These are phyloP conservation scores for Erannis defoliaria DNA, from an alignment of 2,888 invertebrate genomes.

Conservation along the genomic window DNA sequence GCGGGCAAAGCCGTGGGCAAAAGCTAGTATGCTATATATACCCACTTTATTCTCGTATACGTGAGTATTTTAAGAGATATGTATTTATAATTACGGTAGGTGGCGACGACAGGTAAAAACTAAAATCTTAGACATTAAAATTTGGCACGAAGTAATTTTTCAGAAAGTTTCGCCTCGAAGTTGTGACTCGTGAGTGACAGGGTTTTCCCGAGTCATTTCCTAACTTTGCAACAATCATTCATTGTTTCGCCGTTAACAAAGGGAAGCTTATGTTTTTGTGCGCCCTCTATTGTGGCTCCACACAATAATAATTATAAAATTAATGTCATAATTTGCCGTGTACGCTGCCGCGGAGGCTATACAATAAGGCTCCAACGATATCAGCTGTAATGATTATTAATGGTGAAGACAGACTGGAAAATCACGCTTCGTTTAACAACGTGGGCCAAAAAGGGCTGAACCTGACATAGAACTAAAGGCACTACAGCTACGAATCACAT, in stretches of 20 bases:
- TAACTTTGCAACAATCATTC: constrained; percentile 63
- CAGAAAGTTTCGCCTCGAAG: constrained; percentile 43
- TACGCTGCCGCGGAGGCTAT: constrained; percentile 56
- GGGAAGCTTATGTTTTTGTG: constrained; percentile 69
- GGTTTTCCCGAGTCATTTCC: constrained; percentile 62
- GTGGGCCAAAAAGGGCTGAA: neutral
- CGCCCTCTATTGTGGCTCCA: constrained; percentile 65
- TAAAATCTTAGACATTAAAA: constrained; percentile 8
- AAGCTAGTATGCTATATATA: too few species aligned
- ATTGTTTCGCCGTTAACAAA: constrained; percentile 69
- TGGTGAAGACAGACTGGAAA: constrained; percentile 67
- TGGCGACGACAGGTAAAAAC: neutral
- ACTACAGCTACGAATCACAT: too few species aligned
- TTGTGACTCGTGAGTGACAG: constrained; percentile 39
- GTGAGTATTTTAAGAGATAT: too few species aligned
- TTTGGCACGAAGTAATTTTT: constrained; percentile 5
- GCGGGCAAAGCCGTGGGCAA: too few species aligned
- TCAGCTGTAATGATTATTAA: constrained; percentile 77
- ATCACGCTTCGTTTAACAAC: constrained; percentile 56
- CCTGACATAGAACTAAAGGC: neutral
- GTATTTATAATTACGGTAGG: too few species aligned
- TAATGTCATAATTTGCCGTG: constrained; percentile 77
- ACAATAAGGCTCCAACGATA: constrained; percentile 65
- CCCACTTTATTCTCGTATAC: too few species aligned
- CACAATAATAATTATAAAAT: constrained; percentile 77